Conservation (phyloP, 2,113 vertebrate genomes). For the Poeciliopsis prolifica region DNA sequence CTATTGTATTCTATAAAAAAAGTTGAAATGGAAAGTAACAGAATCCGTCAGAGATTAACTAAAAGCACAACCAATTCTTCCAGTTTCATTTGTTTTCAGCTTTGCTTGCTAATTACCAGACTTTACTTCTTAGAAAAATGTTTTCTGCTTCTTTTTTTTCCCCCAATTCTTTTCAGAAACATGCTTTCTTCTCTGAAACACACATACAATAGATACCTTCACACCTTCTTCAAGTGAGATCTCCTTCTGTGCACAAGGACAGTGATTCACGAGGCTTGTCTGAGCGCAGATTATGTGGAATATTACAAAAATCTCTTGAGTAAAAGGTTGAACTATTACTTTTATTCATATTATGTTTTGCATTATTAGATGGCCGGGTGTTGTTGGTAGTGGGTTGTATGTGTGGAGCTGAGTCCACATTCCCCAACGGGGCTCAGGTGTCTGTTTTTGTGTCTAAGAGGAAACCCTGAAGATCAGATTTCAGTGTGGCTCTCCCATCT, state of each 20-base stretch:
- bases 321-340: not conserved
- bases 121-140: not conserved
- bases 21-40: no score
- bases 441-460: conserved; percentile 47
- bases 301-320: conserved; percentile 10
- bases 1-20: no score
- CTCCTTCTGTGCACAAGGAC: conserved; percentile 14
- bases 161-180: conserved; percentile 48
- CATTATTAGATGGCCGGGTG: conserved; percentile 23
- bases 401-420: not conserved
- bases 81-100: not conserved
- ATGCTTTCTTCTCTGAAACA: conserved; percentile 1
- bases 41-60: no score
- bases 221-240: conserved; percentile 35
- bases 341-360: not conserved
- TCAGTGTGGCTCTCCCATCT: conserved; percentile 42
- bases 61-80: no score
- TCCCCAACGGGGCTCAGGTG: conserved; percentile 33
- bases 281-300: conserved; percentile 23
- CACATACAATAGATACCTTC: conserved; percentile 26
- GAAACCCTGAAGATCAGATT: conserved; percentile 57
- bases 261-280: conserved; percentile 19
- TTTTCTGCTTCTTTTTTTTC: not conserved
- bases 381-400: conserved; percentile 24
- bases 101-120: not conserved